A percentile compares a stretch with the other conserved stretches of the same genome.
Conservation (phyloP, 2,113 vertebrate species). For the Pseudorectes ferrugineus region DNA sequence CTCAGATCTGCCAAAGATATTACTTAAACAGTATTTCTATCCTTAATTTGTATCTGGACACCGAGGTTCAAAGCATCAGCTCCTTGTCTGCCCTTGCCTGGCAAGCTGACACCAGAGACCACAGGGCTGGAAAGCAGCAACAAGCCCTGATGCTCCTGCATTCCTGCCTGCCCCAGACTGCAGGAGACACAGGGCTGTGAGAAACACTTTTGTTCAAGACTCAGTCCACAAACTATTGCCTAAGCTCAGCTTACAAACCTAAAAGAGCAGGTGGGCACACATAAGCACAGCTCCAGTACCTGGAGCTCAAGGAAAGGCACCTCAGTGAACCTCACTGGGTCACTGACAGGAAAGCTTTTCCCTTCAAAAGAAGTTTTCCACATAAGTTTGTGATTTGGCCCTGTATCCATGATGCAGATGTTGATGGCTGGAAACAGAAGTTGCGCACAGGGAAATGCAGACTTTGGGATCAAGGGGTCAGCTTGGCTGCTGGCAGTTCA, state of each 20-base stretch:
- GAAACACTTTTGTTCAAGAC: accelerated
- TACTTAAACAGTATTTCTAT: background rate
- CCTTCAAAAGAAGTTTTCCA: background rate
- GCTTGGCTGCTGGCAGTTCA: background rate
- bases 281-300: background rate
- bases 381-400: background rate
- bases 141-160: background rate
- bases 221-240: background rate
- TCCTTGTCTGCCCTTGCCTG: background rate
- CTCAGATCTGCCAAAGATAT: background rate
- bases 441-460: background rate
- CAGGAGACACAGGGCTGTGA: background rate
- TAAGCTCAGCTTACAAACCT: background rate
- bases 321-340: background rate
- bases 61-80: background rate
- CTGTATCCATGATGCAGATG: background rate
- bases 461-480: background rate
- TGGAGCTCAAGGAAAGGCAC: background rate
- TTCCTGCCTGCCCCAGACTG: background rate
- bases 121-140: background rate
- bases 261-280: background rate
- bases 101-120: background rate
- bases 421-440: background rate
- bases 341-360: background rate
- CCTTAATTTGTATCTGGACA: background rate